Conservation (phyloP, 2,888 invertebrate species). For the Agriopis leucophaearia region DNA sequence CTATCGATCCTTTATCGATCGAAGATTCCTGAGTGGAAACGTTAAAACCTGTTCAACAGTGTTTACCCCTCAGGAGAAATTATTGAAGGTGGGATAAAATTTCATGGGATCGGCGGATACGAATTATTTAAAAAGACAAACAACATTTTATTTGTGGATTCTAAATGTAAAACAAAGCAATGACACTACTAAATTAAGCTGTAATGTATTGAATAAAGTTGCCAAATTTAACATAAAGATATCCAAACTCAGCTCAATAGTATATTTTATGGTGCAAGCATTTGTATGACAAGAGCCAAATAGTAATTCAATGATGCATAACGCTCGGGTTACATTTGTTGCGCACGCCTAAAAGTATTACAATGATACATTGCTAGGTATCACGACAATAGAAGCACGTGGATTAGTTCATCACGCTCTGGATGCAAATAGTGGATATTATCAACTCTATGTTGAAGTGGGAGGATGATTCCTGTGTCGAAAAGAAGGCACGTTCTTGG, state of each 20-base stretch:
- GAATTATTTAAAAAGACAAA: slow-evolving; percentile 9
- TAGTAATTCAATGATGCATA: slow-evolving; percentile 62
- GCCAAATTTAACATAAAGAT: slow-evolving; percentile 58
- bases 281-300: slow-evolving; percentile 53
- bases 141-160: slow-evolving; percentile 4
- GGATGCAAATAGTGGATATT: slow-evolving; percentile 40
- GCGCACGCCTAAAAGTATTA: slow-evolving; percentile 53
- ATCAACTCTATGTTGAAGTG: slow-evolving; percentile 25
- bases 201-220: slow-evolving; percentile 52
- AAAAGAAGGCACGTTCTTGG: slow-evolving; percentile 39
- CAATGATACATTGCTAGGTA: slow-evolving; percentile 50
- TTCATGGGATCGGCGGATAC: background rate
- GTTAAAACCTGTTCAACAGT: slow-evolving; percentile 10
- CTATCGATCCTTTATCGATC: background rate
- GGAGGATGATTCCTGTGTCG: slow-evolving; percentile 21
- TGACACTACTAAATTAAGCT: slow-evolving; percentile 35
- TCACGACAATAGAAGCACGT: slow-evolving; percentile 51
- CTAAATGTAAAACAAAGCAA: slow-evolving; percentile 14
- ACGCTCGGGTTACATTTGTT: slow-evolving; percentile 60
- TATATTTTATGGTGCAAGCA: slow-evolving; percentile 54
- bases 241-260: slow-evolving; percentile 56
- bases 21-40: background rate
- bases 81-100: too few relatives aligned
- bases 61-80: background rate
- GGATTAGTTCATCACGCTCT: slow-evolving; percentile 41